These are phyloP conservation scores for Natrix natrix DNA, from an alignment of 2,797 vertebrate species.

Conservation along the genomic window DNA sequence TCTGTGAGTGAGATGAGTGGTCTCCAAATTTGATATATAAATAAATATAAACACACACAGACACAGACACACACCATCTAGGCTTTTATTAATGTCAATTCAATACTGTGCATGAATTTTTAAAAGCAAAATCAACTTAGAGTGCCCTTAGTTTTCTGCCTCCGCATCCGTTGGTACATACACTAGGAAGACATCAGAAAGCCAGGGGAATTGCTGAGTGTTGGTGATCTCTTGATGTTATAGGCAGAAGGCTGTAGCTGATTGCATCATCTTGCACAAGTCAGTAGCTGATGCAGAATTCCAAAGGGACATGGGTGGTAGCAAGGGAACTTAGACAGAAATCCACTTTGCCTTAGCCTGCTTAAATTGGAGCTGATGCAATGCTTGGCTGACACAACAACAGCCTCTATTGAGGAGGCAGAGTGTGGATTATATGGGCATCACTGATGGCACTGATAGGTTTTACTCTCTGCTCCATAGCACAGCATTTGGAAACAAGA, in stretches of 20 bases:
- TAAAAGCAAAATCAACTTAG: conserved; percentile 26
- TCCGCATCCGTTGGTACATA: background rate
- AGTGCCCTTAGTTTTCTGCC: background rate
- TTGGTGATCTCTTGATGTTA: background rate
- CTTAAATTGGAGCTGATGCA: background rate
- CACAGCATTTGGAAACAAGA: background rate
- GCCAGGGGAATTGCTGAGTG: background rate
- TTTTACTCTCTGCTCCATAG: background rate
- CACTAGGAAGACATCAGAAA: background rate
- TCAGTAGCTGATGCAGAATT: too few relatives aligned
- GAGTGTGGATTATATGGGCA: background rate
- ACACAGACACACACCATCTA: background rate
- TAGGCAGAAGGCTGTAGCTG: background rate
- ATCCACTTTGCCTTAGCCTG: background rate
- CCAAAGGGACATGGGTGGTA: background rate
- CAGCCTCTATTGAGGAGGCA: background rate
- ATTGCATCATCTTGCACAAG: background rate
- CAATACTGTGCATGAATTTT: background rate
- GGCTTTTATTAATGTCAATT: background rate
- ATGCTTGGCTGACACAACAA: background rate
- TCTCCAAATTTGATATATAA: background rate
- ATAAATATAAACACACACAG: too few relatives aligned
- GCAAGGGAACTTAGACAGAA: background rate
- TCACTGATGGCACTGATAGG: too few relatives aligned
- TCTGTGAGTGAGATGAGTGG: too few relatives aligned